Evolutionary conservation across 2,113 vertebrate species (phyloP), one percentile per base, ranked within the genome.

Genomic region (Eurystomus gularis): DNA sequence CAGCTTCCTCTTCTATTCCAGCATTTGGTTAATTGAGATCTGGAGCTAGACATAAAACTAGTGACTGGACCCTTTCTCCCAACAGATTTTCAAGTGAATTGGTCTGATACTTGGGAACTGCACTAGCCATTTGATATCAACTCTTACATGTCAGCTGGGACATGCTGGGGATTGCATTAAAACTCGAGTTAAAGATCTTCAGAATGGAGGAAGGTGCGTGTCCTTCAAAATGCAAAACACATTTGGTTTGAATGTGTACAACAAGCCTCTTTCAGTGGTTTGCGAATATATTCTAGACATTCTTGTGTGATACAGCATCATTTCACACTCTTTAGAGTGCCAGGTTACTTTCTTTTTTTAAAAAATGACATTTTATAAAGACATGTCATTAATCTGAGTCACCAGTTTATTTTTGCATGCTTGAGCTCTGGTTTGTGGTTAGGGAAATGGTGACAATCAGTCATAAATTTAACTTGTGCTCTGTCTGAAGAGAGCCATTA

Each of bases 281-380:
- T 96, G 48, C 72, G 93, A 96, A 85, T 85, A 95, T 96, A 96
- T 97, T 97, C 90, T 76, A 93, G 86, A 93, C 95, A 92, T 94
- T 93, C 96, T 97, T 94, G 78, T 82, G 83, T 94, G 92, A 97
- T 96, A 79, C 79, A 95, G 86, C 79, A 94, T 82, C 82, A 76
- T 69, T 94, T 95, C 96, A 97, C 91, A 87, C 92, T 73, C 52
- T 7, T 60, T 62, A 35, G 84, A 75, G 40, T 82, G 91, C 93
- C 84, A 94, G 85, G 91, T 95, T 90, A 92, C 93, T 82, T 96
- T 93, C 97, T 95, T 95, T 95, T 96, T 97, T 92, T 93, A 85
- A 91, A 96, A 42, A 97, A 84, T 91, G 78, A 94, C 93, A 94
- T 87, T 90, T 55, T 64, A 92, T 76, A 81, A 73, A 88, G 75